These are phyloP conservation scores for Metacarcinus magister DNA, from an alignment of 2,888 invertebrate species.

Conservation along the genomic window DNA sequence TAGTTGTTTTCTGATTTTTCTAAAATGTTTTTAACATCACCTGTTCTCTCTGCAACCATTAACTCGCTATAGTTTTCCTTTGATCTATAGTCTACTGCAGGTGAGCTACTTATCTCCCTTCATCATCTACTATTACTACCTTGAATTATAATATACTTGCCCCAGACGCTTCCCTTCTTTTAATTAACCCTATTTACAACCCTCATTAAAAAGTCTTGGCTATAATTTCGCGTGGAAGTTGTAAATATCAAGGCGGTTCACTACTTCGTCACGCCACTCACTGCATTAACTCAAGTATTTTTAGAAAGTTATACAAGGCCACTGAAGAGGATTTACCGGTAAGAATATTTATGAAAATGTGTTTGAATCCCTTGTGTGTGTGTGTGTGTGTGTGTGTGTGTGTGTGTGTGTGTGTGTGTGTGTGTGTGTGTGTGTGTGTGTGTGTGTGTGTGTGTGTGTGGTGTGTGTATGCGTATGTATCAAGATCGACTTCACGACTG, in stretches of 20 bases:
- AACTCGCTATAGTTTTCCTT: not conserved
- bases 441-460: constrained; percentile 34
- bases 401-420: constrained; percentile 35
- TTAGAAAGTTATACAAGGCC: too few species aligned
- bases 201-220: not conserved
- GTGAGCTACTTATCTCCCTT: not conserved
- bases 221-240: not conserved
- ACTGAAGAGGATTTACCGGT: not conserved
- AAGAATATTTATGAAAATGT: not conserved
- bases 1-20: not conserved
- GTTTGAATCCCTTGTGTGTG: not conserved
- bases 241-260: not conserved
- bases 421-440: constrained; percentile 39
- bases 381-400: constrained; percentile 27
- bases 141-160: not conserved
- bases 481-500: not conserved
- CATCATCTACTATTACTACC: constrained; percentile 28
- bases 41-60: not conserved
- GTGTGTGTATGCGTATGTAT: not conserved
- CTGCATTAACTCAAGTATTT: not conserved
- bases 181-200: not conserved
- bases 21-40: not conserved
- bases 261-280: not conserved
- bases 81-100: not conserved
- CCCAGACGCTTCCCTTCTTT: not conserved